Conservation (phyloP, 2,888 invertebrate genomes). For the Trichopria drosophilae region DNA sequence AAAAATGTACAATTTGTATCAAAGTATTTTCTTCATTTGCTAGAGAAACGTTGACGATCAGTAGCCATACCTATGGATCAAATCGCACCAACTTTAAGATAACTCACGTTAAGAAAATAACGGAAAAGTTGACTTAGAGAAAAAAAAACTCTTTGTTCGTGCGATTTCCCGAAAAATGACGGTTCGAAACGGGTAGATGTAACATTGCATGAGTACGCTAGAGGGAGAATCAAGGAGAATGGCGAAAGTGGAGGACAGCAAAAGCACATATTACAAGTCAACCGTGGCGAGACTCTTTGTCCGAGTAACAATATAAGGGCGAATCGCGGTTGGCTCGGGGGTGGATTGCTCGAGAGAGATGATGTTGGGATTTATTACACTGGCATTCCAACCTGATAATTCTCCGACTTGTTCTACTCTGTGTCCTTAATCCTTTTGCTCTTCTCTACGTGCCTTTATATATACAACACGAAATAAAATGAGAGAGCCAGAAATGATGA, state of each 20-base stretch:
- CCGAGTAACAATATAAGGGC: constrained; percentile 56
- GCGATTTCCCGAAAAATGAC: not conserved
- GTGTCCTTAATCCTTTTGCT: too few relatives aligned
- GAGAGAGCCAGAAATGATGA: too few relatives aligned
- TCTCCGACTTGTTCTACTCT: constrained; percentile 38
- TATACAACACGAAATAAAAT: too few relatives aligned
- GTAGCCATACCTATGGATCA: too few relatives aligned
- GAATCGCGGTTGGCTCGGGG: constrained; percentile 42
- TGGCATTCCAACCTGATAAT: constrained; percentile 56
- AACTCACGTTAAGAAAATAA: too few relatives aligned
- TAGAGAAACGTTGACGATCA: too few relatives aligned
- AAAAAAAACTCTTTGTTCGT: constrained; percentile 21
- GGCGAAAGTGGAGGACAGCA: constrained; percentile 33
- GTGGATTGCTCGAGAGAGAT: constrained; percentile 36
- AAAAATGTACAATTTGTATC: too few relatives aligned
- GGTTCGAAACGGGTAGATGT: too few relatives aligned
- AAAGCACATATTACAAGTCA: constrained; percentile 50
- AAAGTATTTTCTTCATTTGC: too few relatives aligned
- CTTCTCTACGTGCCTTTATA: too few relatives aligned
- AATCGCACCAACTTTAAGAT: too few relatives aligned
- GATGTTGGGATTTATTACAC: constrained; percentile 54
- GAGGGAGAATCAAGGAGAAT: constrained; percentile 15
- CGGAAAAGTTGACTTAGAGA: too few relatives aligned
- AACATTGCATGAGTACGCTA: not conserved
- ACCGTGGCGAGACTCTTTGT: constrained; percentile 53